Percentiles rank a stretch among this genome's conserved stretches.
Evolutionary conservation across 2,113 vertebrate species (phyloP).

Genomic region (Aleadryas rufinucha): DNA sequence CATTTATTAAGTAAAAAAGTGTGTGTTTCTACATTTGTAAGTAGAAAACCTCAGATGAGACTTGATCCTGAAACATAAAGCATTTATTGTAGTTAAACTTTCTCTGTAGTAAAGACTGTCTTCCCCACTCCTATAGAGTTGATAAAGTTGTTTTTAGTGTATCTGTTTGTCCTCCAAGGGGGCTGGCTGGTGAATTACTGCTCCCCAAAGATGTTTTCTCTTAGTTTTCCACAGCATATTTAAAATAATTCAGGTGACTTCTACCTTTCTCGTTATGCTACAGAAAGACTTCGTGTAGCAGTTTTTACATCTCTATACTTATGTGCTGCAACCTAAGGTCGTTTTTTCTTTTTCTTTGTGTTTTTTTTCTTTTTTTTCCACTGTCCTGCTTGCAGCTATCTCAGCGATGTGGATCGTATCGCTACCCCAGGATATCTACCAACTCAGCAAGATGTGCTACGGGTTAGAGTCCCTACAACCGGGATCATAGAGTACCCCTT

Average conservation of each 20-base stretch:
- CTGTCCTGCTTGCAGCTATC: constrained; percentile 80
- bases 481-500: constrained; percentile 97
- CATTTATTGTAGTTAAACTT: background rate
- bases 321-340: background rate
- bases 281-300: background rate
- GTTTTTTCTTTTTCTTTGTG: background rate
- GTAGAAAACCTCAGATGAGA: background rate
- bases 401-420: constrained; percentile 88
- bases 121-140: background rate
- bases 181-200: background rate
- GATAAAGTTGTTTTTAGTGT: background rate
- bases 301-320: background rate
- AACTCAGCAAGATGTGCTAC: constrained; percentile 91
- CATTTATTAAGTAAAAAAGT: background rate
- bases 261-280: accelerated
- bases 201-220: background rate
- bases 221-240: background rate
- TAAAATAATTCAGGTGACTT: background rate
- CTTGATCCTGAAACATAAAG: background rate
- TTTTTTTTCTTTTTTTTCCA: background rate
- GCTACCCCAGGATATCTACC: constrained; percentile 83
- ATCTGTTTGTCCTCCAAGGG: background rate
- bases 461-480: constrained; percentile 90
- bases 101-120: background rate
- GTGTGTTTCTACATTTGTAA: background rate